Conservation (phyloP, 2,113 vertebrate species). For the Columbina picui region DNA sequence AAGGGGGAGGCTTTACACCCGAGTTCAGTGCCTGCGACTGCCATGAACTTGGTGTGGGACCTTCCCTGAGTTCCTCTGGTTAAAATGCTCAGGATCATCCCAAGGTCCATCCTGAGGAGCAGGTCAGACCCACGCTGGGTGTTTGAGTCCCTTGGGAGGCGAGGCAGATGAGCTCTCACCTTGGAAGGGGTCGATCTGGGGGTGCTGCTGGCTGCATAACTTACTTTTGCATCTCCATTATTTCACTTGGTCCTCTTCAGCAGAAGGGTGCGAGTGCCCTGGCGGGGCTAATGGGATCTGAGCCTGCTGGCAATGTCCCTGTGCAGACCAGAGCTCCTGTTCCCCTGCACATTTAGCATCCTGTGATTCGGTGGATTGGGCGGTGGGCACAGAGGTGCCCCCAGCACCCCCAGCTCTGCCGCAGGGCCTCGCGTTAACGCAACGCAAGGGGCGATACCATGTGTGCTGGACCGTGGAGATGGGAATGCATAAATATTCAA, state of each 20-base stretch:
- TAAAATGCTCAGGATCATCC: rapidly evolving
- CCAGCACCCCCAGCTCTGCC: not conserved
- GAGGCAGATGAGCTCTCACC: rapidly evolving
- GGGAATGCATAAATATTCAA: not conserved
- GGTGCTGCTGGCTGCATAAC: not conserved
- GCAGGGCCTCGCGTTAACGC: rapidly evolving
- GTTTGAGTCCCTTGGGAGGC: rapidly evolving
- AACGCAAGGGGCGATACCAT: rapidly evolving
- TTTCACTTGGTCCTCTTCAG: not conserved
- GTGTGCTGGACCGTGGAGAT: not conserved
- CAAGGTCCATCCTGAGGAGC: not conserved
- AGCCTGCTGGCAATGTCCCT: rapidly evolving
- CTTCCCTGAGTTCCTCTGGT: rapidly evolving
- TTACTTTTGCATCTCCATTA: not conserved
- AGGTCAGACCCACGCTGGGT: rapidly evolving
- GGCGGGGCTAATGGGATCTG: rapidly evolving
- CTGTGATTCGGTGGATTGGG: too few species aligned
- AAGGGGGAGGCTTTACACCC: not conserved
- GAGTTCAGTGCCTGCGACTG: rapidly evolving
- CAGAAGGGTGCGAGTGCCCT: rapidly evolving
- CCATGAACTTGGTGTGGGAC: rapidly evolving
- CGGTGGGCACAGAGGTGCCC: too few species aligned
- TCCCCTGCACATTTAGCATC: not conserved
- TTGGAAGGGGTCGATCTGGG: rapidly evolving
- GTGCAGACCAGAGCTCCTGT: not conserved